Base-by-base conservation (phyloP, 2,888 invertebrate species). In the Epinotia bilunana region DNA sequence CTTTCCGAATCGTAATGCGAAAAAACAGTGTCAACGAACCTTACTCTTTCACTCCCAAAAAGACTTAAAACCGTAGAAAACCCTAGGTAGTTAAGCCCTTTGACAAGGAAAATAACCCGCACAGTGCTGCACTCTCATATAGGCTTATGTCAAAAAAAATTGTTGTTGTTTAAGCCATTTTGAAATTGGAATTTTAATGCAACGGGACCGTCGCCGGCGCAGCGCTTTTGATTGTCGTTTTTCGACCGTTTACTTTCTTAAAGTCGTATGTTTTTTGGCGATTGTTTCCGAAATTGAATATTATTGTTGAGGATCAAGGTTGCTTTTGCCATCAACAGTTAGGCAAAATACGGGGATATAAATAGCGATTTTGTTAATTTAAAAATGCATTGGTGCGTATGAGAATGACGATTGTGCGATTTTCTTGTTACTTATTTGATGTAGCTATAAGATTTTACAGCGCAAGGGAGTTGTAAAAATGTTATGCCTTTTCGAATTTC, bases 11-110 rank as follows among this genome's bases (percentile, higher is more conserved):
- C 70, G 64, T 60, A 69, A 63, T 58, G 63, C 74, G 74, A 77
- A 77, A 77, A 77, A 77, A 73, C 73, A 61, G 69, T 76, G 77
- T 78, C 77, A 78, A 76, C 70, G 77, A 73, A 72, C 75, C 46
- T 23, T 9, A 18, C 39, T 12, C 18, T 20, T 18, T 18, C 64
- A 55, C n/a, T 3, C n/a, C 0, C 16, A 23, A 53, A 43, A 16
- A 3, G 55, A 49, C 69, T 23, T 43, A 69, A 3, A n/a, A 1
- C 39, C 49, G 7, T 20, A 13, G n/a, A 70, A 49, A 74, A 23
- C 12, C 18, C 23, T 46, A n/a, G 23, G 12, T 3, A 63, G 18
- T 58, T 58, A 49, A 46, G 46, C 28, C 53, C 58, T 74, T 69
- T 13, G 33, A 1, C 16, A 46, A 5, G 3, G 11, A 60, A 6